These are phyloP conservation scores for Cataglyphis altisquamis DNA, from an alignment of 2,888 invertebrate species.

Conservation along the genomic window DNA sequence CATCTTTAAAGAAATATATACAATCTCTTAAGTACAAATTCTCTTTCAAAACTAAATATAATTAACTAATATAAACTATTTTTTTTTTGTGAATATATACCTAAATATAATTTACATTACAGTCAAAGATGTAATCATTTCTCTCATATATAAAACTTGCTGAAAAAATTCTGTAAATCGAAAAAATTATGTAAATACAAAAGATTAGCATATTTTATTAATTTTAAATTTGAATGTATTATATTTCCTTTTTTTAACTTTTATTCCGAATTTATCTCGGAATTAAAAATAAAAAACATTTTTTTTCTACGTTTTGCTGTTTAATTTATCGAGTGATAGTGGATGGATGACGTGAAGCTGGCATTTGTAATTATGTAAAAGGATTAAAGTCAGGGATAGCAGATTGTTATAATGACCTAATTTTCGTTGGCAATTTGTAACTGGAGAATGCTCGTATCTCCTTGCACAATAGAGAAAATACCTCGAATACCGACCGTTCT, in stretches of 20 bases:
- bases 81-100: not conserved
- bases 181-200: not conserved
- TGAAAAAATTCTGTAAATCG: not conserved
- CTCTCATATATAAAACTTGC: not conserved
- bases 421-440: constrained; percentile 40
- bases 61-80: not conserved
- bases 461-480: constrained; percentile 61
- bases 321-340: constrained; percentile 8
- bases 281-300: constrained; percentile 7
- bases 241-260: not conserved
- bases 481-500: constrained; percentile 57
- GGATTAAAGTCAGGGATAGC: constrained; percentile 3
- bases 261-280: not conserved
- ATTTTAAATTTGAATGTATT: not conserved
- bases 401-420: constrained; percentile 51
- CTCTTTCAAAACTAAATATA: not conserved
- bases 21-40: not conserved
- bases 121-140: not conserved
- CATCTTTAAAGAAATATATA: not conserved
- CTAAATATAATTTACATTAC: not conserved
- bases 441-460: constrained; percentile 52
- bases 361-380: constrained; percentile 24
- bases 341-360: not conserved
- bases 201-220: not conserved
- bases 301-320: not conserved